These are phyloP conservation scores for Entelurus aequoreus DNA, from an alignment of 2,113 vertebrate species.

Conservation along the genomic window DNA sequence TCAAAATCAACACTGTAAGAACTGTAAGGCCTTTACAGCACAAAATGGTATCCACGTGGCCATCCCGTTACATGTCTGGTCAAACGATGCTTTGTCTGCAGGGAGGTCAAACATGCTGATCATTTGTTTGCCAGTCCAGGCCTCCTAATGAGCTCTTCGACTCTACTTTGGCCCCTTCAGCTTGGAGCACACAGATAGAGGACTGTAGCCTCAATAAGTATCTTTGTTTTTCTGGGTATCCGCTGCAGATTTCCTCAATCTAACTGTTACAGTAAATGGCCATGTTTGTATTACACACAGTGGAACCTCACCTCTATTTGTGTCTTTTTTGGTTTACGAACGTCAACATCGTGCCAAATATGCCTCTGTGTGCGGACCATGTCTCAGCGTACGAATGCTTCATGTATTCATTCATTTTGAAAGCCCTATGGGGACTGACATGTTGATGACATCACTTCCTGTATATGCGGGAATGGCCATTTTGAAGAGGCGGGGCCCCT, in stretches of 20 bases:
- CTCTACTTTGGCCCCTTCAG: conserved; percentile 20
- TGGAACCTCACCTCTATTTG: too few relatives aligned
- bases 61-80: conserved; percentile 33
- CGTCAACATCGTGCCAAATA: too few relatives aligned
- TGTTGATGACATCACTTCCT: too few relatives aligned
- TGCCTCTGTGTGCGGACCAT: too few relatives aligned
- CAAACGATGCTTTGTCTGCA: conserved; percentile 48
- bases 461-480: too few relatives aligned
- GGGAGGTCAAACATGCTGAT: conserved; percentile 27
- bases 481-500: too few relatives aligned
- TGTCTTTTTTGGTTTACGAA: too few relatives aligned
- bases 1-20: conserved; percentile 1
- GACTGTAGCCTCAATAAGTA: conserved; percentile 15
- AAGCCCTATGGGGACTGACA: too few relatives aligned
- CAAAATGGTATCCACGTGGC: conserved; percentile 22
- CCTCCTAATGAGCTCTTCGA: conserved; percentile 48
- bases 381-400: too few relatives aligned
- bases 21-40: conserved; percentile 9
- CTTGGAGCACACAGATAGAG: conserved; percentile 14
- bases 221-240: conserved; percentile 20
- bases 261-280: too few relatives aligned
- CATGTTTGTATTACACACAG: too few relatives aligned
- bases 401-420: too few relatives aligned
- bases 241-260: conserved; percentile 1
- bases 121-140: conserved; percentile 31